These are phyloP conservation scores for Phrynocephalus vlangalii DNA, from an alignment of 2,797 vertebrate species.

Conservation along the genomic window DNA sequence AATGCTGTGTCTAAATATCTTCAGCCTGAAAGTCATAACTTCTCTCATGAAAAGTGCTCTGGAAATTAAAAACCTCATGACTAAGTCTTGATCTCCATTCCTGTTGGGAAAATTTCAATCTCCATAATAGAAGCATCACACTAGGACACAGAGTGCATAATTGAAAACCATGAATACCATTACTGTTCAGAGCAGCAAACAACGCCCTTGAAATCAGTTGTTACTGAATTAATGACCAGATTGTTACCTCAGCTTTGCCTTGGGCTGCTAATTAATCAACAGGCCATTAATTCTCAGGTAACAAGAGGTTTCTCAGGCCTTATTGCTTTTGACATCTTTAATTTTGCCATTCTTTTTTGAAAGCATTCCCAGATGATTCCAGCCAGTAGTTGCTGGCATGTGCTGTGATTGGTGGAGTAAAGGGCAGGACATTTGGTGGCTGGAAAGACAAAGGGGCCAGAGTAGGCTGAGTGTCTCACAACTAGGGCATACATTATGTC, in stretches of 20 bases:
- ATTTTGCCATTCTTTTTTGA: conserved; percentile 57
- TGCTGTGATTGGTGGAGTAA: background rate
- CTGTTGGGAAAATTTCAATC: conserved; percentile 33
- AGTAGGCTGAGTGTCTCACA: background rate
- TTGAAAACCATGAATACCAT: conserved; percentile 59
- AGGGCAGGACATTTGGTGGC: background rate
- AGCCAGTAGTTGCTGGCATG: background rate
- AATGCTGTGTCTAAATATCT: background rate
- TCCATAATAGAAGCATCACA: conserved; percentile 35
- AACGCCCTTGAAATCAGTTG: conserved; percentile 67
- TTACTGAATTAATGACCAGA: conserved; percentile 73
- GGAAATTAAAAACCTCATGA: background rate
- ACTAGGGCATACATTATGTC: background rate
- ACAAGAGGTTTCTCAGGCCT: conserved; percentile 70
- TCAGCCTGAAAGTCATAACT: conserved; percentile 19
- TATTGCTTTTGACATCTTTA: conserved; percentile 63
- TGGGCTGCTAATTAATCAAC: conserved; percentile 73
- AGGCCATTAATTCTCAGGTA: conserved; percentile 73
- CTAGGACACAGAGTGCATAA: conserved; percentile 5
- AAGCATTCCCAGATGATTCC: conserved; percentile 57
- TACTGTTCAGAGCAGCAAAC: conserved; percentile 70
- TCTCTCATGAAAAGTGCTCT: conserved; percentile 9
- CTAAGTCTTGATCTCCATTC: conserved; percentile 34
- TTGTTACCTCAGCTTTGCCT: conserved; percentile 67
- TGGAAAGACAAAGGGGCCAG: background rate